Evolutionary conservation across 53 echinoderm and acorn worm species (phyloP).

Genomic region (Arbacia lixula): DNA sequence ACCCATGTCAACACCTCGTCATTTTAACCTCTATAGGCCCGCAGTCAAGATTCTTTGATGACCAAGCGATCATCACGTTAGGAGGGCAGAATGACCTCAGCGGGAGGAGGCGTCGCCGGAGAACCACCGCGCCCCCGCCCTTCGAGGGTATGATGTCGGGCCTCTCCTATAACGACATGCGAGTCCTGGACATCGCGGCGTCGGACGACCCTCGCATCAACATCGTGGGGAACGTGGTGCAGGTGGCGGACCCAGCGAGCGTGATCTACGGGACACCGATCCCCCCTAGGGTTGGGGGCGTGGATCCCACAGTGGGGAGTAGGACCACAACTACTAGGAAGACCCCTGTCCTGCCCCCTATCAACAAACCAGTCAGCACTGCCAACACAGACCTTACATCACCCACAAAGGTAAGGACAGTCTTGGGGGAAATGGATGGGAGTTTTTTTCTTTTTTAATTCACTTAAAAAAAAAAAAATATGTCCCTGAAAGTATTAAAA

Average conservation of each 20-base stretch:
- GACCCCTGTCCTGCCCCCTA: conserved; percentile 44
- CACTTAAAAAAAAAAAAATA: too few relatives aligned
- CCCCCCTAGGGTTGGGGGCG: not conserved
- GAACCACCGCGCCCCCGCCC: conserved; percentile 31
- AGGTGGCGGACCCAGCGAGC: conserved; percentile 24
- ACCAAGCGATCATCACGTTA: conserved; percentile 76
- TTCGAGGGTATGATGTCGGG: conserved; percentile 80
- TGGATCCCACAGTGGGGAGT: not conserved
- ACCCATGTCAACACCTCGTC: too few relatives aligned
- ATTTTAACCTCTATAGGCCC: conserved; percentile 72
- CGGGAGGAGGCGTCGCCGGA: conserved; percentile 32
- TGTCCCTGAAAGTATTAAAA: too few relatives aligned
- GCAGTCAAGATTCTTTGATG: conserved; percentile 83
- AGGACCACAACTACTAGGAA: conserved; percentile 49
- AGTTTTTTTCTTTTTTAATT: too few relatives aligned
- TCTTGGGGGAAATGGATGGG: not conserved
- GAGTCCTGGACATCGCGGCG: conserved; percentile 77
- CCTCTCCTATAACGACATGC: conserved; percentile 82
- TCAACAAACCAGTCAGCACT: conserved; percentile 14
- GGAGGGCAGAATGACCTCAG: conserved; percentile 63
- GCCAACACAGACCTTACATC: conserved; percentile 43
- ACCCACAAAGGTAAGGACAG: conserved; percentile 61
- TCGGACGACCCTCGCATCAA: conserved; percentile 62
- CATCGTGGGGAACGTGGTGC: conserved; percentile 70
- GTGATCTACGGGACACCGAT: conserved; percentile 46